Evolutionary conservation across 1,140 invertebrate genomes (phyloP), one percentile per base, ranked within the genome.

Genomic region (Doryteuthis pealeii): DNA sequence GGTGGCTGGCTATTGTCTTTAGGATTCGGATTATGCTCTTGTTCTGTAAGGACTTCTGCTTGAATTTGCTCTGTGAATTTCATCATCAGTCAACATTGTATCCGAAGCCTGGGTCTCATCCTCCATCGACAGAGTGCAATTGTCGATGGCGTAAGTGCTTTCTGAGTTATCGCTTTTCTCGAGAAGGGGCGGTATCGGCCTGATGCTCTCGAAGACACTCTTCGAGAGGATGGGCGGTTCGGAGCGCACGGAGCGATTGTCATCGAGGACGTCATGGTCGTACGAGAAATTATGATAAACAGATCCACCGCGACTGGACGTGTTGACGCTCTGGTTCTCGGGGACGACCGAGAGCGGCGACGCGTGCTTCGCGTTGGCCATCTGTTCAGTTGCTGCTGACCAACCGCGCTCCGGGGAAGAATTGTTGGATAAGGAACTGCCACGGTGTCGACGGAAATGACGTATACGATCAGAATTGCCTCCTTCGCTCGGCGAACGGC

Each of bases 241-340:
- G 6, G 54, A 62, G 2, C 22, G 18, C 10, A 22, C 6, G 12
- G 54, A 62, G 26, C 54, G 54, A 28, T 28, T 62, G 18, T 62
- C 54, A 22, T 62, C 54, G 6, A 62, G 5, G 18, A 28, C 18
- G 26, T 62, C 54, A 1, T 62, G 54, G 18, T 62, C 54, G 18
- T 62, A 62, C 22, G 54, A 62, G 54, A 62, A 62, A 22, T 62
- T 62, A 22, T 62, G 18, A 62, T 62, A 62, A 5, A 62, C 54
- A 0, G 54, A n/a, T 22, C 22, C 26, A 6, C 12, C 54, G 5
- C 6, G 5, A 6, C 26, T 28, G 0, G 18, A 62, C 18, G 18
- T 28, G 2, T n/a, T 6, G 12, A 62, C 18, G 26, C 54, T 62
- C 26, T 62, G 54, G 18, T 28, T 62, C 26, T 62, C 54, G 6